Conservation (phyloP, 2,113 vertebrate genomes). For the Vicugna pacos region DNA sequence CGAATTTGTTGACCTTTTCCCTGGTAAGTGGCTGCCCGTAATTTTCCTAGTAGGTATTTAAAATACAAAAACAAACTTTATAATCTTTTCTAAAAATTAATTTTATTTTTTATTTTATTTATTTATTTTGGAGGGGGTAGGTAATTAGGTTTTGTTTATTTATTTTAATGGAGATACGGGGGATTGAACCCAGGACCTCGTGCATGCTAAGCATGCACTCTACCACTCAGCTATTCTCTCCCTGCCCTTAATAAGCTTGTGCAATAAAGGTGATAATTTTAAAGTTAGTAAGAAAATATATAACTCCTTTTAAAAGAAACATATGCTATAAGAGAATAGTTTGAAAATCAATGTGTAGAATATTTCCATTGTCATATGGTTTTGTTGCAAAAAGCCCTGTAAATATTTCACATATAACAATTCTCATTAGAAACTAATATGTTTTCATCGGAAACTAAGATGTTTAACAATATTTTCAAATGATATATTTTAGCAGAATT, state of each 20-base stretch:
- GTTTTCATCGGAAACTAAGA: background rate
- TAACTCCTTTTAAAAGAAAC: slow-evolving; percentile 33
- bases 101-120: no score
- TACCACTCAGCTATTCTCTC: no score
- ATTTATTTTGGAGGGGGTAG: no score
- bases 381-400: background rate
- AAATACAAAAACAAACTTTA: background rate
- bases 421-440: background rate
- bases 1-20: background rate
- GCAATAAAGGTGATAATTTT: background rate
- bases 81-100: background rate
- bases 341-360: slow-evolving; percentile 15
- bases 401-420: background rate
- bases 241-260: background rate
- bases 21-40: background rate
- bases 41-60: slow-evolving; percentile 26
- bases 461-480: slow-evolving; percentile 43
- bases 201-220: no score
- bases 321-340: background rate
- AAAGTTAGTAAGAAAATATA: background rate
- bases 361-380: background rate
- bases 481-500: background rate
- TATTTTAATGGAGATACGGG: no score
- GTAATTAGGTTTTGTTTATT: no score
- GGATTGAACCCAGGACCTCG: no score